Evolutionary conservation across 1,140 invertebrate genomes (phyloP), one percentile per base, ranked within the genome.

Genomic region (Drosophila kanapiae): DNA sequence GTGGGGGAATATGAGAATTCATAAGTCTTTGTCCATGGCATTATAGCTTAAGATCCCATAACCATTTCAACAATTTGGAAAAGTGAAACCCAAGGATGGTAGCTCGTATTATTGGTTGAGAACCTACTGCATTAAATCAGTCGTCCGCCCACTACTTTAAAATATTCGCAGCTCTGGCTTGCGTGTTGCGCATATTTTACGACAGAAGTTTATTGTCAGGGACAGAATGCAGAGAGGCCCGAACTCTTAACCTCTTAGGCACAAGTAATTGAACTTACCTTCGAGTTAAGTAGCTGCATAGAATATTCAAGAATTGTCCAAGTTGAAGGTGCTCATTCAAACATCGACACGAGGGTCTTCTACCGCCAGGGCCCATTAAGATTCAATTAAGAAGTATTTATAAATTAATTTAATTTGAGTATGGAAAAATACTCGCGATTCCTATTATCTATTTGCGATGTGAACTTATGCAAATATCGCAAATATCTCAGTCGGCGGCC

Each of bases 311-410:
- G 60, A 40, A 51, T 37, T 65, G 64, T 33, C 40, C 53, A 59
- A 69, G 59, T 67, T 83, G 80, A 87, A 68, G 67, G 78, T 87
- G 63, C 53, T 37, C 62, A 67, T 71, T 72, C 62, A 48, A 67
- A 47, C 42, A 58, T 63, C 72, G 67, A 58, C 63, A 45, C 72
- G 77, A 58, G 58, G 69, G 49, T 57, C 63, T 72, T 80, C 47
- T 49, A 33, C 42, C 57, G 42, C 40, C 27, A 68, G 45, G 47
- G 31, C 54, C 54, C 74, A 82, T 88, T 88, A 79, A 43, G 54
- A 79, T 90, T 81, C 69, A 85, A 88, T 88, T 88, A 82, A 88
- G 67, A 81, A 81, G 68, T 90, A 85, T 84, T 90, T 84, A 82
- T 76, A 75, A 81, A 59, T 75, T 84, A 80, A 84, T 75, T 85